Base-by-base conservation (phyloP, 1,140 invertebrate genomes). In the Drosophila kepulauana region DNA sequence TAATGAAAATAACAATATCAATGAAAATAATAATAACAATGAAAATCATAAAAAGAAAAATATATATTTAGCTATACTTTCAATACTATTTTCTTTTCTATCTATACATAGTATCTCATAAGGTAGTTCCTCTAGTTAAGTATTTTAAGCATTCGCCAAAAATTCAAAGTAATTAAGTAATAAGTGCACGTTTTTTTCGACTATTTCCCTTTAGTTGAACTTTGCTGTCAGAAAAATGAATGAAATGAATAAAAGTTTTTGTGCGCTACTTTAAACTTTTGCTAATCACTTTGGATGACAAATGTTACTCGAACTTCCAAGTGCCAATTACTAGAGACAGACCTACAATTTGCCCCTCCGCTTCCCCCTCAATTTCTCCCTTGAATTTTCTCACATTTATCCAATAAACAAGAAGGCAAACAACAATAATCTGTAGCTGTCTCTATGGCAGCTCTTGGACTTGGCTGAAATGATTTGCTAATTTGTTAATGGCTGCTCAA, bases 401-500 rank as follows among this genome's bases (percentile, higher is more conserved):
- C 6, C 51, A 33, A 54, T 30, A 52, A 52, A 30, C 49, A 64
- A 64, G 54, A 64, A 64, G 54, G 38, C 30, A 64, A 76, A 56
- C 41, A 72, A 72, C 61, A 75, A 51, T 59, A 56, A 71, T 56
- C 59, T 70, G 43, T 56, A 46, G 25, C 51, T 62, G 45, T 62
- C 48, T 52, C 61, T 49, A 62, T 52, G 51, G 30, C 33, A 35
- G 56, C 30, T 45, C 10, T 57, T 20, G 35, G 43, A 75, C 54
- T 65, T 70, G 65, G 52, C 59, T 43, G 43, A 63, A 75, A 75
- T 75, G 73, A 75, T 75, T 79, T 76, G 68, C 77, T 76, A 79
- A 79, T 79, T 79, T 79, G 77, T 79, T 79, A 79, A 79, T 79
- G 77, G 77, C 73, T 79, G 73, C 66, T 79, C 73, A 79, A 79